Conservation (phyloP, 2,797 vertebrate species). For the Enteromius fasciolatus region DNA sequence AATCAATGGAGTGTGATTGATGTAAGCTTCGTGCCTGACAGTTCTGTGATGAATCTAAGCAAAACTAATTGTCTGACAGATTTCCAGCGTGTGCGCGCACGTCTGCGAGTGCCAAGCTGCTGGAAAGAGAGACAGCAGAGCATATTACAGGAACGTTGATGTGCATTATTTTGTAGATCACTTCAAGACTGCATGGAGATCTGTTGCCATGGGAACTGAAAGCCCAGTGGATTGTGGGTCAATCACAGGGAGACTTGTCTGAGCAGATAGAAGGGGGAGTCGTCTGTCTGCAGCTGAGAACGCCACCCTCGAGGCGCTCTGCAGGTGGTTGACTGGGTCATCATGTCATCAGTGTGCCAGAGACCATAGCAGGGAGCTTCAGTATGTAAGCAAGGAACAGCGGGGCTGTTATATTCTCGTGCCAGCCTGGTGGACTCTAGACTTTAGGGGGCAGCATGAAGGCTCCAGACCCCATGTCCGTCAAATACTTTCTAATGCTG, state of each 20-base stretch:
- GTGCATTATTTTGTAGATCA: conserved; percentile 64
- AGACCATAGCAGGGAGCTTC: conserved; percentile 56
- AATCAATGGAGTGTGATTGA: conserved; percentile 61
- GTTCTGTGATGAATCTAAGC: conserved; percentile 60
- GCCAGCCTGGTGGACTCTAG: conserved; percentile 45
- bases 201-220: conserved; percentile 66
- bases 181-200: conserved; percentile 61
- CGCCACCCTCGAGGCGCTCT: conserved; percentile 51
- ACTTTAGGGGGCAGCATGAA: conserved; percentile 30
- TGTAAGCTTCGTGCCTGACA: conserved; percentile 60
- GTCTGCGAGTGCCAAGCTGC: conserved; percentile 53
- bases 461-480: conserved; percentile 41
- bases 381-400: conserved; percentile 47
- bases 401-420: conserved; percentile 49
- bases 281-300: conserved; percentile 57
- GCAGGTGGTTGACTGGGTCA: conserved; percentile 59
- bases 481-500: conserved; percentile 42
- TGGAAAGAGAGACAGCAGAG: conserved; percentile 44
- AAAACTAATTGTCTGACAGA: conserved; percentile 65
- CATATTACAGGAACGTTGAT: conserved; percentile 56
- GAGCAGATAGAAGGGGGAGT: conserved; percentile 55
- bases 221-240: conserved; percentile 65
- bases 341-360: conserved; percentile 63
- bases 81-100: conserved; percentile 36
- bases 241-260: conserved; percentile 60